Evolutionary conservation across 1,140 invertebrate species (phyloP).

Genomic region (Gryllus bimaculatus): DNA sequence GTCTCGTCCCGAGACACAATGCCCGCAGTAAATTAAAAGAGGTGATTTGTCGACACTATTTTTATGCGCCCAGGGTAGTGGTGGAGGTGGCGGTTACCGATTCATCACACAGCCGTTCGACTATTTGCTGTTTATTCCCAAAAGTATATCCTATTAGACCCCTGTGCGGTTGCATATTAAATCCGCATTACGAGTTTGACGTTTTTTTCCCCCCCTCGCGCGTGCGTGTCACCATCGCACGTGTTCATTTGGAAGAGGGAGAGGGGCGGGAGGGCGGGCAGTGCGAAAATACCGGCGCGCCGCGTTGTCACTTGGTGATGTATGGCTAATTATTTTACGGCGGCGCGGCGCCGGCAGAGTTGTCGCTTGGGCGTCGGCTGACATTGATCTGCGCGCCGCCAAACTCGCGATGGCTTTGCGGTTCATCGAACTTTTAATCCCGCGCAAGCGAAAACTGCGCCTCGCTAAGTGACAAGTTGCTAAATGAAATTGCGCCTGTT

Average conservation of each 20-base stretch:
- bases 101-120: too few species aligned
- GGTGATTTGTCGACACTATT: too few species aligned
- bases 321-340: conserved; percentile 1
- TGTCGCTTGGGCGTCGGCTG: background rate
- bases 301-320: background rate
- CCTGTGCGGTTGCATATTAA: background rate
- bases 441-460: background rate
- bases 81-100: too few species aligned
- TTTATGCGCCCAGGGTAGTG: too few species aligned
- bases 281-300: background rate
- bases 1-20: too few species aligned
- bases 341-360: background rate
- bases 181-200: background rate
- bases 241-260: background rate
- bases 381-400: background rate
- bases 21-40: too few species aligned
- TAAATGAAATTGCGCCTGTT: conserved; percentile 4
- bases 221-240: background rate
- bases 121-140: too few species aligned
- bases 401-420: background rate
- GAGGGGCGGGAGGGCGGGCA: background rate
- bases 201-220: too few species aligned
- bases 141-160: too few species aligned
- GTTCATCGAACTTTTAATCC: conserved; percentile 4
- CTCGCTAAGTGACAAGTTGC: background rate